Conservation (phyloP, 2,113 vertebrate genomes). For the Cariama cristata region DNA sequence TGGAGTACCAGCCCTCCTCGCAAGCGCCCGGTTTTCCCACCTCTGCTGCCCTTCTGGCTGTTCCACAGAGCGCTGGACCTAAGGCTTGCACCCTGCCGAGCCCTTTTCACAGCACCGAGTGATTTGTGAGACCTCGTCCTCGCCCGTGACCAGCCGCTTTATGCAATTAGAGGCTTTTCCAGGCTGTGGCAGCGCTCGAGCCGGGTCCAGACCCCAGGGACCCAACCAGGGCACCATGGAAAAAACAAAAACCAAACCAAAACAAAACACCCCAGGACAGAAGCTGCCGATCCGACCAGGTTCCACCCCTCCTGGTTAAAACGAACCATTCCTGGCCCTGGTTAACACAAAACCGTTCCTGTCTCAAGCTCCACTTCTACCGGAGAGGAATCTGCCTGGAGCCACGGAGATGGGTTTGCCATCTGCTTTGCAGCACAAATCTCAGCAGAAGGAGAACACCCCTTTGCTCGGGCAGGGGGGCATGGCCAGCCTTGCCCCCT, state of each 20-base stretch:
- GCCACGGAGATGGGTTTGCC: background rate
- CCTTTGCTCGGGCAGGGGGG: background rate
- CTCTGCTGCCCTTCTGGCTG: background rate
- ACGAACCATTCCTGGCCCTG: no score
- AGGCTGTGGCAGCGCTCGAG: rapidly evolving
- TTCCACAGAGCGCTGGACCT: background rate
- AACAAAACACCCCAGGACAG: background rate
- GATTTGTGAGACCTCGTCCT: background rate
- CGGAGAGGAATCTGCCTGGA: background rate
- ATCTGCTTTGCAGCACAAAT: background rate
- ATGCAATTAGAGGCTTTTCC: background rate
- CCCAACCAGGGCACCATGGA: rapidly evolving
- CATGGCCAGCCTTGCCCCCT: background rate
- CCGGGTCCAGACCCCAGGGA: background rate
- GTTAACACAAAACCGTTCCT: background rate
- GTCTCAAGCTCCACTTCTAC: background rate
- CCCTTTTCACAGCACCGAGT: background rate
- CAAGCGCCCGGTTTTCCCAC: background rate
- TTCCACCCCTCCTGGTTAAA: background rate
- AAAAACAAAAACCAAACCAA: background rate
- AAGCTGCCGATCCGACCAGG: background rate
- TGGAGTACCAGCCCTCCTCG: background rate
- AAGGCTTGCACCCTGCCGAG: constrained; percentile 5
- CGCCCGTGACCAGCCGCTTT: background rate
- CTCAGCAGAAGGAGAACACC: background rate